A percentile compares a stretch with the other conserved stretches of the same genome.
These are phyloP conservation scores for Plodia interpunctella DNA, from an alignment of 1,140 invertebrate species.

Conservation along the genomic window DNA sequence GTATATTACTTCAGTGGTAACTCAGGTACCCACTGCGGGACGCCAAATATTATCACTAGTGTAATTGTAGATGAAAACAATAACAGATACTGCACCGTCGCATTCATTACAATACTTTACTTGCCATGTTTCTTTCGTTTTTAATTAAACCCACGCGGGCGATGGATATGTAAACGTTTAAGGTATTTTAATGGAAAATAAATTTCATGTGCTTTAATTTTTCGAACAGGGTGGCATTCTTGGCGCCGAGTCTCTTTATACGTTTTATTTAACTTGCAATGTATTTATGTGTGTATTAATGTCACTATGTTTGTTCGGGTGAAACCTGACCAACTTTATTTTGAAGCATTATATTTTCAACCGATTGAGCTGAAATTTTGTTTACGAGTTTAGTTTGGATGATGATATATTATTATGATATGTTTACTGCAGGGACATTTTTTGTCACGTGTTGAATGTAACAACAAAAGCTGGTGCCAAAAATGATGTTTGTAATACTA, in stretches of 20 bases:
- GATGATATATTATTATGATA: no score
- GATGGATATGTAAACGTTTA: not conserved
- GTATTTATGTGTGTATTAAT: no score
- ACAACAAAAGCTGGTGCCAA: no score
- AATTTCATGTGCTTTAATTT: not conserved
- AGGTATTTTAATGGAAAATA: slow-evolving; percentile 7
- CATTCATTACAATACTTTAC: slow-evolving; percentile 5
- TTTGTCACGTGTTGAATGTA: no score
- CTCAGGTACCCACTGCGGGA: slow-evolving; percentile 3
- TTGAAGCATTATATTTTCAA: no score
- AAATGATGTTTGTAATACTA: no score
- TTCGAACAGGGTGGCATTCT: not conserved
- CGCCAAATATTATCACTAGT: slow-evolving; percentile 9
- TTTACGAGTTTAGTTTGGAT: no score
- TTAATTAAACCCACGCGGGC: slow-evolving; percentile 6
- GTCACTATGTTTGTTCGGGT: no score
- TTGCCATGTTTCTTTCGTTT: slow-evolving; percentile 1
- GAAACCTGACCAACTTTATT: no score
- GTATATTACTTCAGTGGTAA: not conserved
- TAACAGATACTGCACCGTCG: slow-evolving; percentile 8
- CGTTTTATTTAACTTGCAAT: no score
- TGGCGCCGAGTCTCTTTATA: not conserved
- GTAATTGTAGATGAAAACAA: slow-evolving; percentile 12
- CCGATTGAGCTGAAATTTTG: no score
- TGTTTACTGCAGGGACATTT: no score